Evolutionary conservation across 2,888 invertebrate species (phyloP), one percentile per base, ranked within the genome.

Genomic region (Cantharis nigra): DNA sequence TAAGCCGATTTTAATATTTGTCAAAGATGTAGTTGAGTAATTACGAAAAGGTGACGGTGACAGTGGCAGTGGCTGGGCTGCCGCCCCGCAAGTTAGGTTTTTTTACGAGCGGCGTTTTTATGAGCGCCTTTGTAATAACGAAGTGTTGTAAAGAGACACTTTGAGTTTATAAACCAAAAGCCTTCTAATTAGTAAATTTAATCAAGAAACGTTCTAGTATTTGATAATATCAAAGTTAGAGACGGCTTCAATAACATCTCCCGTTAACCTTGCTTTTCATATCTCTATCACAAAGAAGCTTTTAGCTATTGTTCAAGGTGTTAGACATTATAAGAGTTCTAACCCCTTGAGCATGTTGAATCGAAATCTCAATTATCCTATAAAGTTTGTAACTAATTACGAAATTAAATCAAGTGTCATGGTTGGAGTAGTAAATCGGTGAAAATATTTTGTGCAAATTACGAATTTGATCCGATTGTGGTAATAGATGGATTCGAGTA

Each of bases 401-500:
- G 7, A 49, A 49, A 49, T 49, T n/a, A 49, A 49, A 49, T 49
- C 49, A 49, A 49, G 49, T 49, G 49, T 49, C 49, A 49, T n/a
- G 49, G n/a, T 49, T 49, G n/a, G 49, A 49, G 9, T n/a, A 7
- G n/a, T 49, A 49, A 33, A 49, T 49, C 7, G 49, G 49, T n/a
- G n/a, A 49, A 49, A 49, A 49, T 49, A 49, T 49, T 49, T n/a
- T 20, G 73, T 73, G 74, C 62, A 75, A 77, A 79, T 73, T 77
- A 72, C 69, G 63, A 63, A 72, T 71, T 75, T 71, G 71, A 49
- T 69, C 69, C 69, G 75, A 77, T 75, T 73, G 76, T 33, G 76
- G 73, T 76, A 70, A 76, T 69, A 65, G 69, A 63, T 62, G 72
- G 75, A 63, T 67, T 69, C 72, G 79, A 69, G 75, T 74, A 70